These are phyloP conservation scores for Heteromurus nitidus DNA, from an alignment of 2,888 invertebrate genomes.

Conservation along the genomic window DNA sequence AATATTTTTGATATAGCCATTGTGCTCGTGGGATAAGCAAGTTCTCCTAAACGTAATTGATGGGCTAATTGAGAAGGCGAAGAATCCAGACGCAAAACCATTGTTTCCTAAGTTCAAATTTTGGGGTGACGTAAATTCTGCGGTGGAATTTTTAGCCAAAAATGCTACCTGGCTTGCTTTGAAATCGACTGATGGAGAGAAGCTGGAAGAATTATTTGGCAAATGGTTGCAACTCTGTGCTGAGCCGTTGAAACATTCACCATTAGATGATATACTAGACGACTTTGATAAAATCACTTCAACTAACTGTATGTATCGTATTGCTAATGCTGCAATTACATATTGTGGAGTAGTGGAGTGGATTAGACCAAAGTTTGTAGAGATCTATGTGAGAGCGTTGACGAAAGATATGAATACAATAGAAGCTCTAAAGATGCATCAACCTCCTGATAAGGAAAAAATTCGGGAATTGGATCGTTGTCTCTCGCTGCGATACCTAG, in stretches of 20 bases:
- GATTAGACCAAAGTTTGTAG: constrained; percentile 36
- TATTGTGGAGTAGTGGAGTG: background rate
- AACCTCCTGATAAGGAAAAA: constrained; percentile 11
- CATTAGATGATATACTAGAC: constrained; percentile 34
- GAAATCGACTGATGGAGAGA: background rate
- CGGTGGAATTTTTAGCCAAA: constrained; percentile 18
- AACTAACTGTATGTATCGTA: constrained; percentile 48
- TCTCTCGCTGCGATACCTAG: constrained; percentile 52
- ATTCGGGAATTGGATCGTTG: constrained; percentile 27
- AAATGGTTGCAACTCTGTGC: constrained; percentile 30
- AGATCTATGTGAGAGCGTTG: constrained; percentile 62
- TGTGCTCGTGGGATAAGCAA: background rate
- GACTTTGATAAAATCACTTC: constrained; percentile 14
- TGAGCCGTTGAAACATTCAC: constrained; percentile 3
- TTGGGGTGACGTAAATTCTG: constrained; percentile 48
- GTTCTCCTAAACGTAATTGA: constrained; percentile 33
- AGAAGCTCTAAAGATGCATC: constrained; percentile 38
- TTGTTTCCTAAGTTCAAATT: constrained; percentile 48
- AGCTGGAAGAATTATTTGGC: background rate
- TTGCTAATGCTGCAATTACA: constrained; percentile 45
- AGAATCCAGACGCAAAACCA: background rate
- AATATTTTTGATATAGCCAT: constrained; percentile 1
- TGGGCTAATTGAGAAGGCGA: constrained; percentile 1
- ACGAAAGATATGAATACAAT: constrained; percentile 58
- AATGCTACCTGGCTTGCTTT: constrained; percentile 42